Evolutionary conservation across 2,113 vertebrate species (phyloP).

Genomic region (Diadophis punctatus): DNA sequence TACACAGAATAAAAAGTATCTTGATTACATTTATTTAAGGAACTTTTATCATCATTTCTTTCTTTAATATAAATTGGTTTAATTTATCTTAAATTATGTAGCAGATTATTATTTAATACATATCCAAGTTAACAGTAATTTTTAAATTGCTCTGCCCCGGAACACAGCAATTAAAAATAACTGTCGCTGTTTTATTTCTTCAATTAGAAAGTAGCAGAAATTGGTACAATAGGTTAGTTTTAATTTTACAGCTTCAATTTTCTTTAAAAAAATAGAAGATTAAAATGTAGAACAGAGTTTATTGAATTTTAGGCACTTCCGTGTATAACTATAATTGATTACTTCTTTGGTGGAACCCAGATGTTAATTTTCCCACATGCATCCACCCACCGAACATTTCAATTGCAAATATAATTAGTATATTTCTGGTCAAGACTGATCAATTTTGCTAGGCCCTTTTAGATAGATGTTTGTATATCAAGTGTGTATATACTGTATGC

Average conservation of each 20-base stretch:
- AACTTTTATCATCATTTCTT: constrained; percentile 27
- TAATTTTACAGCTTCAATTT: background rate
- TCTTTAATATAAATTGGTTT: constrained; percentile 52
- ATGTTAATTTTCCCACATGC: background rate
- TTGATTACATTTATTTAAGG: constrained; percentile 38
- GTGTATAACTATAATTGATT: background rate
- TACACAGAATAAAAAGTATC: constrained; percentile 1
- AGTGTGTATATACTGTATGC: constrained; percentile 1
- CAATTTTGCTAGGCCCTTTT: background rate
- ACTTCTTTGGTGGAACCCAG: background rate
- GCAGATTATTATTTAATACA: constrained; percentile 51
- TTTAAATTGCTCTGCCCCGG: constrained; percentile 56
- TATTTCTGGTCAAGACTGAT: background rate
- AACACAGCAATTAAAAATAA: constrained; percentile 66
- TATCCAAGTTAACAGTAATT: constrained; percentile 57
- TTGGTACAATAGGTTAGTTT: constrained; percentile 24
- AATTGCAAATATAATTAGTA: background rate
- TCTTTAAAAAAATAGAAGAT: background rate
- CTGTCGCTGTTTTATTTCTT: constrained; percentile 46
- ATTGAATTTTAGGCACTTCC: background rate
- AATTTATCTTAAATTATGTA: constrained; percentile 51
- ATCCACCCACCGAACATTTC: background rate
- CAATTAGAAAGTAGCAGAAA: constrained; percentile 26
- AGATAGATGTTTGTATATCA: constrained; percentile 7
- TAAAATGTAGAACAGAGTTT: background rate